Base-by-base conservation (phyloP, 2,797 vertebrate species). In the Capromys pilorides region DNA sequence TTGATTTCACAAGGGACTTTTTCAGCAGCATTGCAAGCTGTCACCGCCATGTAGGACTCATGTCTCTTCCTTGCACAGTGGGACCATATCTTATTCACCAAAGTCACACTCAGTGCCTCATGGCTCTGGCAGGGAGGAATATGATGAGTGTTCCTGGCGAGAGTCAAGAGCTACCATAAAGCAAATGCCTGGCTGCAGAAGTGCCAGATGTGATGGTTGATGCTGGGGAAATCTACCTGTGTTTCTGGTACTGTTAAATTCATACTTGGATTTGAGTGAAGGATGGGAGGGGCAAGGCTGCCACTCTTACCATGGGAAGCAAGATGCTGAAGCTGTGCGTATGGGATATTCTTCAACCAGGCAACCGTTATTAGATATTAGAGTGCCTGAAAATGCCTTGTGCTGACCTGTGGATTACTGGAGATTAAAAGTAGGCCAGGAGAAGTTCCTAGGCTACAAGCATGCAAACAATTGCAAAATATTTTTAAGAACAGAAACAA, bases 401-500 rank as follows among this genome's bases (percentile, higher is more conserved):
- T 6, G 14, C 41, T 49, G 41, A 3, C 13, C 41, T 77, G 14
- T 31, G 41, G 41, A 28, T 49, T 49, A 77, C 26, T 16, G 1
- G 41, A 41, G 26, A 77, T 77, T 77, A 77, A 45, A 49, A 49
- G 13, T 77, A 45, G 73, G 41, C 14, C 26, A 49, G 73, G 13
- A 49, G 73, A 49, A 6, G 73, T 7, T 49, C 14, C 26, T 49
- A 1, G 26, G 41, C 41, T 77, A 75, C 13, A 49, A 77, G 26
- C 14, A 45, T 28, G 41, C 41, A 18, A 49, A 49, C 6, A 49
- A 18, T 31, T 77, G 18, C 26, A 71, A 71, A 94, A n/a, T 21
- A 77, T 2, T 33, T 85, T 85, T 82, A 73, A 87, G n/a, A 90
- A 94, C 64, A 62, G 77, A 90, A 88, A 26, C 21, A 93, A 31